Conservation (phyloP, 1,140 invertebrate species). For the Drosophila fuyamai region DNA sequence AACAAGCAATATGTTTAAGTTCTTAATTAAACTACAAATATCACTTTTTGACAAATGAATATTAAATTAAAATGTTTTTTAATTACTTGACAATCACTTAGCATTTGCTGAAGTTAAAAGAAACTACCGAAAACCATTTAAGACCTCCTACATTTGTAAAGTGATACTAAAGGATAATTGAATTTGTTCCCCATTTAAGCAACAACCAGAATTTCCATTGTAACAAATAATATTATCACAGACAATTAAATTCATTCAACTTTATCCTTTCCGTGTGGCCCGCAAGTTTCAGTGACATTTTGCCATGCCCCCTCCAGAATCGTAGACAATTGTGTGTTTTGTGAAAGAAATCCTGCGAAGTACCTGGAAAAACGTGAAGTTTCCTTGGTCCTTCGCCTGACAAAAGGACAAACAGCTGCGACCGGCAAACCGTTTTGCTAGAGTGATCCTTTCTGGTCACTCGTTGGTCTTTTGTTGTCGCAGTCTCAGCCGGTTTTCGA, state of each 20-base stretch:
- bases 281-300: conserved; percentile 9
- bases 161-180: conserved; percentile 5
- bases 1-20: too few relatives aligned
- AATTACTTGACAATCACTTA: too few relatives aligned
- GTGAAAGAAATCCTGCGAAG: conserved; percentile 40
- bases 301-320: background rate
- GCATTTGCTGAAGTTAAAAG: too few relatives aligned
- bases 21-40: too few relatives aligned
- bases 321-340: conserved; percentile 15
- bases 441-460: conserved; percentile 41
- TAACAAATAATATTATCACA: conserved; percentile 14
- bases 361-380: conserved; percentile 26
- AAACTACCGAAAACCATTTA: background rate
- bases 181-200: conserved; percentile 4
- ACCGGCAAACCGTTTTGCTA: conserved; percentile 47
- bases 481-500: conserved; percentile 1
- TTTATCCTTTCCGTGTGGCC: conserved; percentile 1
- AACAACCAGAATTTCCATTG: background rate
- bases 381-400: conserved; percentile 49
- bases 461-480: conserved; percentile 29
- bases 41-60: too few relatives aligned
- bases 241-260: conserved; percentile 22
- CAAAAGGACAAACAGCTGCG: conserved; percentile 67
- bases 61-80: too few relatives aligned
- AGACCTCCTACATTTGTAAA: too few relatives aligned